Percentiles rank a stretch among this genome's conserved stretches.
phyloP scores from a whole-genome alignment of 2,888 invertebrate genomes.

The Diadromus collaris region DNA sequence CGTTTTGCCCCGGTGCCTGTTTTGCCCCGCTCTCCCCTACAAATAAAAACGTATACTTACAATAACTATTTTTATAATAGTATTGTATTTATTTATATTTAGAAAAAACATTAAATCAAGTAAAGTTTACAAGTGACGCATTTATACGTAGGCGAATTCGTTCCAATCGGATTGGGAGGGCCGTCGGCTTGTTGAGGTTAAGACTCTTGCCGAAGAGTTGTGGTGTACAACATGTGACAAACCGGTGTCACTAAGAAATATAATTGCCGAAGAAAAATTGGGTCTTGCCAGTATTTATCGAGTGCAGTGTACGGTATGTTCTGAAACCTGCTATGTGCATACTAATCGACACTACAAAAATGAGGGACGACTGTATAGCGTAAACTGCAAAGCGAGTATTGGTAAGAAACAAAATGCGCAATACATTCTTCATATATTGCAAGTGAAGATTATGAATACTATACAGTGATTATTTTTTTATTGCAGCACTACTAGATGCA shows the following conservation, averaged over 20 bases:
- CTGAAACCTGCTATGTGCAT: too few species aligned
- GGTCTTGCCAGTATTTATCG: constrained; percentile 1
- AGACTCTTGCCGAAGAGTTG: neutral
- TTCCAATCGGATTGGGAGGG: neutral
- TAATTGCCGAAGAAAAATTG: neutral
- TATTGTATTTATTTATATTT: too few species aligned
- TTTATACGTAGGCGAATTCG: too few species aligned
- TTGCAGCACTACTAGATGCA: constrained; percentile 22
- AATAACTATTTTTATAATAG: too few species aligned
- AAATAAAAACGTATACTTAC: neutral
- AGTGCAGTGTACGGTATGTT: neutral
- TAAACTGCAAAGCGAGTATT: constrained; percentile 9
- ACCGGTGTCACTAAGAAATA: neutral
- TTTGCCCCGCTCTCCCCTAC: too few species aligned
- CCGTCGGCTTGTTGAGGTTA: neutral
- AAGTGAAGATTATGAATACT: constrained; percentile 1
- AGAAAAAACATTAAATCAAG: too few species aligned
- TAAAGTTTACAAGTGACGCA: too few species aligned
- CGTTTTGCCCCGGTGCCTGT: too few species aligned
- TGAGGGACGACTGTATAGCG: neutral
- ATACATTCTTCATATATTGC: neutral
- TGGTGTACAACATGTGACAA: constrained; percentile 3
- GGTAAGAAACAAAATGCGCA: constrained; percentile 22
- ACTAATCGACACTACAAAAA: too few species aligned
- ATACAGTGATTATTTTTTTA: constrained; percentile 1